These are phyloP conservation scores for Pampusana beccarii DNA, from an alignment of 2,113 vertebrate genomes.

Conservation along the genomic window DNA sequence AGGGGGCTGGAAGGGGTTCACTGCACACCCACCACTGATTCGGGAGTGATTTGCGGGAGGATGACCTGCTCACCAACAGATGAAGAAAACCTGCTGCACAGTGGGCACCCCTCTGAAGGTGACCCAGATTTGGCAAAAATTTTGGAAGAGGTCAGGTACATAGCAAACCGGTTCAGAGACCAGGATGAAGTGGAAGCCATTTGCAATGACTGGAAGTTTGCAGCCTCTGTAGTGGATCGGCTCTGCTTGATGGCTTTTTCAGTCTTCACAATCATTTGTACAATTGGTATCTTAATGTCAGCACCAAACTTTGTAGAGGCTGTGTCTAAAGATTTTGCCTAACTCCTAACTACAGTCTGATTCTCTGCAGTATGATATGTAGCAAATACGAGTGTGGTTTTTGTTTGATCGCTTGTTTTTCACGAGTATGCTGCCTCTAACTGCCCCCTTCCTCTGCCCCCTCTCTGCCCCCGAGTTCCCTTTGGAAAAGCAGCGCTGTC, in stretches of 20 bases:
- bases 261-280: constrained; percentile 91
- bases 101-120: constrained; percentile 69
- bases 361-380: background rate
- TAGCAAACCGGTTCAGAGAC: constrained; percentile 88
- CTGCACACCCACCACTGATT: constrained; percentile 85
- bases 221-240: constrained; percentile 92
- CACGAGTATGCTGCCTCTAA: background rate
- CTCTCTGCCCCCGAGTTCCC: background rate
- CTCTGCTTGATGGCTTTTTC: constrained; percentile 95
- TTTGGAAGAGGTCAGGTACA: constrained; percentile 91
- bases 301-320: constrained; percentile 93
- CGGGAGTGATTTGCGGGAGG: constrained; percentile 84
- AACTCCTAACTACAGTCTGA: background rate
- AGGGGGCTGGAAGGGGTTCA: constrained; percentile 83
- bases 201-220: constrained; percentile 95
- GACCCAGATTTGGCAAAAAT: constrained; percentile 88
- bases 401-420: background rate
- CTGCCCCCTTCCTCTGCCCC: background rate
- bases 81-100: constrained; percentile 83
- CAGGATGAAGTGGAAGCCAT: constrained; percentile 85
- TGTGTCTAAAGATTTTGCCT: constrained; percentile 92
- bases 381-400: background rate
- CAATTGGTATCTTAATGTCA: constrained; percentile 94
- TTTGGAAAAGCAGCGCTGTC: background rate
- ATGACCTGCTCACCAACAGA: constrained; percentile 81